phyloP scores from a whole-genome alignment of 2,888 invertebrate species.

The Acrobasis repandana region DNA sequence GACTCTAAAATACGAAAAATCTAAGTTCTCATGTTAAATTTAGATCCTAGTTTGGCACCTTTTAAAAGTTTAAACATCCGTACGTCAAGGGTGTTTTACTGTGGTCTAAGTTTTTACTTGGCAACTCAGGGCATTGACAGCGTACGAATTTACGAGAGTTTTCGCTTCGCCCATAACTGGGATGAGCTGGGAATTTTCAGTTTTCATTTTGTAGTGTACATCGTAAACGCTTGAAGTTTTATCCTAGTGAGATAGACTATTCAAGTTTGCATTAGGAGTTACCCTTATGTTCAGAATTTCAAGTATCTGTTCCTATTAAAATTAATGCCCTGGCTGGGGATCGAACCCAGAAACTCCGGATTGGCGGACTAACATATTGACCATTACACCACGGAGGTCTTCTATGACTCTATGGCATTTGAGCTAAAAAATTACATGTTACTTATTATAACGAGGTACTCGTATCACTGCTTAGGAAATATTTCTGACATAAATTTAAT shows the following conservation, averaged over 20 bases:
- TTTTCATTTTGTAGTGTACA: constrained; percentile 25
- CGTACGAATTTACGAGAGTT: constrained; percentile 55
- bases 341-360: no score
- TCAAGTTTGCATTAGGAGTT: neutral
- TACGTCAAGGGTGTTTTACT: constrained; percentile 34
- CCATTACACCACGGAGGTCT: no score
- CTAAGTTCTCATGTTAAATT: neutral
- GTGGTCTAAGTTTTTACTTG: constrained; percentile 50
- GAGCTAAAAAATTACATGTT: no score
- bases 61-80: constrained; percentile 41
- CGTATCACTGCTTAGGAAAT: no score
- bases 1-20: no score
- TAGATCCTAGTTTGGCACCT: neutral
- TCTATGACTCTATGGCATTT: no score
- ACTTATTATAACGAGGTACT: no score
- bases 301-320: no score
- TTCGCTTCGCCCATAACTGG: constrained; percentile 31
- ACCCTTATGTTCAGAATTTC: no score
- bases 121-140: constrained; percentile 61
- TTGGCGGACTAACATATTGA: no score
- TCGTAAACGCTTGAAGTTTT: constrained; percentile 29
- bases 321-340: no score
- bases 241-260: constrained; percentile 7
- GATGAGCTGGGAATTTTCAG: constrained; percentile 41
- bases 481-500: no score